A percentile compares a stretch with the other conserved stretches of the same genome.
phyloP scores from a whole-genome alignment of 2,888 invertebrate genomes.

The Darwinula stevensoni region DNA sequence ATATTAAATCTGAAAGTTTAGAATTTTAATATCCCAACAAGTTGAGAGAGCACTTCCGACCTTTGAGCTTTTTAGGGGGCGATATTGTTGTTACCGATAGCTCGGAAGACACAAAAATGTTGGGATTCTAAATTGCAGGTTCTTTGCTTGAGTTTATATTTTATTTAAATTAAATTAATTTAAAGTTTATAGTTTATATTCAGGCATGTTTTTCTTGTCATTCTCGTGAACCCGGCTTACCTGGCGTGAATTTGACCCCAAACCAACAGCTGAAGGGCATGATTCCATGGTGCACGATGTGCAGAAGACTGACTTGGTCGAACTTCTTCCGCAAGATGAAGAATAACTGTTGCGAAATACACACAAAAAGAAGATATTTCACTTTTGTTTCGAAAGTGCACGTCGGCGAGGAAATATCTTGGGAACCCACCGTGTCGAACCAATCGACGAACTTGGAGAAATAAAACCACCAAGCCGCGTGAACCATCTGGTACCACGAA shows the following conservation, averaged over 20 bases:
- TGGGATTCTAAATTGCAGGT: no score
- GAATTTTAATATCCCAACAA: no score
- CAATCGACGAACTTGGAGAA: conserved; percentile 89
- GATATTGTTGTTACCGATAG: no score
- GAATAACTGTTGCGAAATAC: conserved; percentile 37
- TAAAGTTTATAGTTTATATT: no score
- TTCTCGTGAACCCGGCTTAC: no score
- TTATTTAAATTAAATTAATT: no score
- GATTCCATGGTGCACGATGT: conserved; percentile 84
- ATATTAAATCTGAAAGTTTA: no score
- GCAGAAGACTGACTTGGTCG: conserved; percentile 69
- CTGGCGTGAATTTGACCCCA: conserved; percentile 79
- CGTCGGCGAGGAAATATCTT: neutral
- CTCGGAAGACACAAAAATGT: no score
- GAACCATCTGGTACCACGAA: conserved; percentile 44
- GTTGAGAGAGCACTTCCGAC: no score
- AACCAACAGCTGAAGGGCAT: conserved; percentile 95
- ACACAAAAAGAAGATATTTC: conserved; percentile 6
- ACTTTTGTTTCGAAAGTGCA: conserved; percentile 5
- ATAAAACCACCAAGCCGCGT: conserved; percentile 84
- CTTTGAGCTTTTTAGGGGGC: no score
- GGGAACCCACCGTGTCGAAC: conserved; percentile 57
- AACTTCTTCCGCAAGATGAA: conserved; percentile 81
- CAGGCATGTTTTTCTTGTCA: no score
- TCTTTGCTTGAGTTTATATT: no score